Percentiles rank a stretch among this genome's conserved stretches.
phyloP scores from a whole-genome alignment of 2,797 vertebrate species.

The Neosilurus mollespiculum region DNA sequence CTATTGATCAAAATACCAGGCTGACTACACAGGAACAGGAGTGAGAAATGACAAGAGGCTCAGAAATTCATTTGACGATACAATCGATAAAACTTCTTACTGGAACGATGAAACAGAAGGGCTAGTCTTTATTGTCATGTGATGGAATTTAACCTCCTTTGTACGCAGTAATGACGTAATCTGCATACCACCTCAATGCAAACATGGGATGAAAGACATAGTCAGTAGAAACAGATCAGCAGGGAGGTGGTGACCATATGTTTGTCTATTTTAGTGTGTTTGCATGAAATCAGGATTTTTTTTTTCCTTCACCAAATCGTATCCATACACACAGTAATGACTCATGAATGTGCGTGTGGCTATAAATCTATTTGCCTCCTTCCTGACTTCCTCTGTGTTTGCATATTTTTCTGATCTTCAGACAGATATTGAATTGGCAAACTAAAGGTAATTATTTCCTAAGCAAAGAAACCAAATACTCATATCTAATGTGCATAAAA shows the following conservation, averaged over 20 bases:
- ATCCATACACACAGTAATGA: background rate
- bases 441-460: background rate
- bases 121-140: background rate
- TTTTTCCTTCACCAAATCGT: background rate
- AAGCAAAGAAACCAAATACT: background rate
- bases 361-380: slow-evolving; percentile 4
- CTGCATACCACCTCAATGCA: slow-evolving; percentile 44
- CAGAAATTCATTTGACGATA: background rate
- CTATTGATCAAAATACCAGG: background rate
- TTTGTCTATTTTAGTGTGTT: slow-evolving; percentile 30
- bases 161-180: slow-evolving; percentile 44
- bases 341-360: background rate
- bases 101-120: background rate
- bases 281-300: slow-evolving; percentile 21
- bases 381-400: background rate
- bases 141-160: slow-evolving; percentile 31
- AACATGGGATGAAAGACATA: slow-evolving; percentile 39
- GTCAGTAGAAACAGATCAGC: slow-evolving; percentile 45
- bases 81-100: background rate
- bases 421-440: background rate
- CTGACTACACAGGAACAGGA: background rate
- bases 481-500: background rate
- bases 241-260: slow-evolving; percentile 47
- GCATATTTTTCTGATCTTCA: background rate
- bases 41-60: background rate